phyloP scores from a whole-genome alignment of 2,113 vertebrate genomes.

The Plestiodon gilberti region DNA sequence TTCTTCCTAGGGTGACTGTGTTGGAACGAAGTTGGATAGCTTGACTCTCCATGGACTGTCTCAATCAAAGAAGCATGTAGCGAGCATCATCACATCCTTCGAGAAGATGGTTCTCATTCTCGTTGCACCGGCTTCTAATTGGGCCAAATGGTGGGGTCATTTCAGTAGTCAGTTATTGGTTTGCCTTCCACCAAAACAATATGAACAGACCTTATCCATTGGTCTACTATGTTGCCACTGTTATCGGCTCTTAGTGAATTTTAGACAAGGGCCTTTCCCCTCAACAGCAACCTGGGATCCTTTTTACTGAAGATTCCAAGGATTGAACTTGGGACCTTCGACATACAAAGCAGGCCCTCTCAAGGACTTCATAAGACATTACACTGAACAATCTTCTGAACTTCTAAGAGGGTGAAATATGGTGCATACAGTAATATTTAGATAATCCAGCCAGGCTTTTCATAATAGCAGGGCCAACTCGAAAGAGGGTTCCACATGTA shows the following conservation, averaged over 20 bases:
- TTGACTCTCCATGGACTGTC: not conserved
- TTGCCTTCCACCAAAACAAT: not conserved
- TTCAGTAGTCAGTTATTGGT: not conserved
- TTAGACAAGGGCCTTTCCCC: too few species aligned
- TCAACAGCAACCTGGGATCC: too few species aligned
- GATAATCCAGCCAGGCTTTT: not conserved
- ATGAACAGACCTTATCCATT: not conserved
- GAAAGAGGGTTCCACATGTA: not conserved
- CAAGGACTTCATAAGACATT: not conserved
- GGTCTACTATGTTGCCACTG: not conserved
- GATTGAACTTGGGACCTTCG: not conserved
- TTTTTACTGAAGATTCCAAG: not conserved
- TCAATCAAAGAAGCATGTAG: not conserved
- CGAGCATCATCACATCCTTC: not conserved
- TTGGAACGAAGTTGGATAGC: not conserved
- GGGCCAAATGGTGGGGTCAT: slow-evolving; percentile 1
- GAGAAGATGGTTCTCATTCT: not conserved
- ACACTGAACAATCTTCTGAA: not conserved
- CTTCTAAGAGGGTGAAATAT: not conserved
- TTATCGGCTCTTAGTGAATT: too few species aligned
- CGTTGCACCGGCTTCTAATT: not conserved
- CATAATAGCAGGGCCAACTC: not conserved
- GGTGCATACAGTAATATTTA: not conserved
- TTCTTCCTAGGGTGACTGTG: not conserved
- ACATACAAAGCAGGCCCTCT: not conserved